A percentile compares a stretch with the other conserved stretches of the same genome.
These are phyloP conservation scores for Petroica traversi DNA, from an alignment of 2,113 vertebrate genomes.

Conservation along the genomic window DNA sequence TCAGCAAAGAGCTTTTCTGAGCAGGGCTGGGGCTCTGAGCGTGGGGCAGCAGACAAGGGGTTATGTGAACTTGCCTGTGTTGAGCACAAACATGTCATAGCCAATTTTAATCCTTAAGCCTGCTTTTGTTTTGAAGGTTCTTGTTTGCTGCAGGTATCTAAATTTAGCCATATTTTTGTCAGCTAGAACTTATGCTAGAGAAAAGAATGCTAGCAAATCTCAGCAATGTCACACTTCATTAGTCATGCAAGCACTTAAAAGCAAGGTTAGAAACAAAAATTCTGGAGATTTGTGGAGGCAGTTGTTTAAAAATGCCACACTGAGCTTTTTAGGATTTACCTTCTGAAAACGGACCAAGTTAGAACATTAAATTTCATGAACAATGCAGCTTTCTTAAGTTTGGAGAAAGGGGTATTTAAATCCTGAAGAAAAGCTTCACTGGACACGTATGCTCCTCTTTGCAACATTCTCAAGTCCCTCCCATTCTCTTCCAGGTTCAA, in stretches of 20 bases:
- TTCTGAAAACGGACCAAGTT: slow-evolving; percentile 50
- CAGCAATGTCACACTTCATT: slow-evolving; percentile 80
- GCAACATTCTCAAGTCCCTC: neutral
- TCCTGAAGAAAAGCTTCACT: slow-evolving; percentile 38
- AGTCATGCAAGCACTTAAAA: slow-evolving; percentile 80
- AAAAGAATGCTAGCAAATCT: slow-evolving; percentile 78
- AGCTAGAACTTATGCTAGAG: slow-evolving; percentile 72
- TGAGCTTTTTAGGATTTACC: slow-evolving; percentile 73
- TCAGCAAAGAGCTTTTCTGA: neutral
- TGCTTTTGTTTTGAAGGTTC: slow-evolving; percentile 71
- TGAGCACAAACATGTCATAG: slow-evolving; percentile 61
- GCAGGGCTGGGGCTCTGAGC: neutral
- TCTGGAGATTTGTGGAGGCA: slow-evolving; percentile 59
- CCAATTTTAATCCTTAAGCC: slow-evolving; percentile 69
- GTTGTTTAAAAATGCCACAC: slow-evolving; percentile 61
- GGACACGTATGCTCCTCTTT: neutral
- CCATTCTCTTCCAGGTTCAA: neutral
- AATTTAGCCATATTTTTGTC: slow-evolving; percentile 79
- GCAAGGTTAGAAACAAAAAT: slow-evolving; percentile 56
- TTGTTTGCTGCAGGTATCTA: slow-evolving; percentile 78
- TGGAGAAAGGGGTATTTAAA: slow-evolving; percentile 62
- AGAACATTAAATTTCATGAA: slow-evolving; percentile 66
- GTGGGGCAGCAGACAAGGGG: slow-evolving; percentile 6
- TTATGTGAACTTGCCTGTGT: slow-evolving; percentile 35
- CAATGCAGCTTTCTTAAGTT: slow-evolving; percentile 58